A percentile compares a stretch with the other conserved stretches of the same genome.
phyloP scores from a whole-genome alignment of 1,140 invertebrate species.

The Drosophila yakuba region DNA sequence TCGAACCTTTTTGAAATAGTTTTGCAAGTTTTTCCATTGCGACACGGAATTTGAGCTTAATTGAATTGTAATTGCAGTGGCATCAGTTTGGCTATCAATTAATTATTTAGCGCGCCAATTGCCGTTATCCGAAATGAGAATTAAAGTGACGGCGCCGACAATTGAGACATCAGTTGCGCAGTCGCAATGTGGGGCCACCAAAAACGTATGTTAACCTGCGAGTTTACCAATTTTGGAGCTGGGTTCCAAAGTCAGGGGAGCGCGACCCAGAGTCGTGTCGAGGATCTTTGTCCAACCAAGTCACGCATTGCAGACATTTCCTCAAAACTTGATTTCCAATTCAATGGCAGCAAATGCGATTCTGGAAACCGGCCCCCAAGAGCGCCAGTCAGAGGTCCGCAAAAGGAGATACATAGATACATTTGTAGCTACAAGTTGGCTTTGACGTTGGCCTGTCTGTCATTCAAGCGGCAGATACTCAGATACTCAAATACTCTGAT shows the following conservation, averaged over 20 bases:
- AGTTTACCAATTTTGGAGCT: conserved; percentile 13
- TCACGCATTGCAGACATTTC: conserved; percentile 71
- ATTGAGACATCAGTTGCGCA: conserved; percentile 52
- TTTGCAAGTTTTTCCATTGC: conserved; percentile 18
- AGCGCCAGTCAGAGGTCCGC: conserved; percentile 40
- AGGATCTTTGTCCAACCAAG: conserved; percentile 42
- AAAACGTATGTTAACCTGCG: conserved; percentile 30
- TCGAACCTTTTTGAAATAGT: conserved; percentile 31
- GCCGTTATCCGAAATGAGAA: conserved; percentile 49
- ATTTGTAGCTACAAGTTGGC: conserved; percentile 76
- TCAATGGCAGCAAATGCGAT: conserved; percentile 44
- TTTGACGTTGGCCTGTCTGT: conserved; percentile 71
- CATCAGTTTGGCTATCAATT: conserved; percentile 55
- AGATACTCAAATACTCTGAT: background rate
- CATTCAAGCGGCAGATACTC: conserved; percentile 40
- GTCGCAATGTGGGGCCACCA: conserved; percentile 22
- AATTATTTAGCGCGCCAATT: conserved; percentile 72
- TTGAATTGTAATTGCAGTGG: conserved; percentile 68
- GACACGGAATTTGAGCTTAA: conserved; percentile 35
- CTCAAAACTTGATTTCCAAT: conserved; percentile 73
- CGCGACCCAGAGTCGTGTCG: conserved; percentile 51
- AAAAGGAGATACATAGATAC: conserved; percentile 70
- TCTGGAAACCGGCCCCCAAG: conserved; percentile 66
- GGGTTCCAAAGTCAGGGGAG: conserved; percentile 43
- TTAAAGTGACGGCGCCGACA: conserved; percentile 51